Percentiles rank a stretch among this genome's conserved stretches.
Conservation (phyloP, 2,888 invertebrate genomes). For the Conchocele bisecta region DNA sequence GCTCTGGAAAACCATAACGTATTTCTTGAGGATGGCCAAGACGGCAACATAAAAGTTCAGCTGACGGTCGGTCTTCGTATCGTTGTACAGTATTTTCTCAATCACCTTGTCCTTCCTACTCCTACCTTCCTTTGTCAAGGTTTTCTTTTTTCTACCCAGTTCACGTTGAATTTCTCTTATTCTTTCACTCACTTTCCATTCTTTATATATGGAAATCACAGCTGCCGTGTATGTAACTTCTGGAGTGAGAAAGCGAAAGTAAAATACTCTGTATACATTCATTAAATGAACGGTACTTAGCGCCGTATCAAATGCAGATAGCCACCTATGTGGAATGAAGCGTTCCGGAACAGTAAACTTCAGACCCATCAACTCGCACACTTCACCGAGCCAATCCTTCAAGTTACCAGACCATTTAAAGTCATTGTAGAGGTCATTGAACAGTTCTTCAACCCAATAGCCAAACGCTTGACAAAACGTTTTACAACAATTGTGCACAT, state of each 20-base stretch:
- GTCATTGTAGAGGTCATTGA: conserved; percentile 49
- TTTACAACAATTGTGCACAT: conserved; percentile 61
- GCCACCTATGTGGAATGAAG: conserved; percentile 48
- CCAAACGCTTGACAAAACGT: conserved; percentile 58
- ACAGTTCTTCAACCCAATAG: conserved; percentile 44
- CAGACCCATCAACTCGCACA: conserved; percentile 40
- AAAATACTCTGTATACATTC: conserved; percentile 20
- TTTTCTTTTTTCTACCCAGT: background rate
- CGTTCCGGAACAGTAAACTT: conserved; percentile 46
- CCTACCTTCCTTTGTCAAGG: conserved; percentile 6
- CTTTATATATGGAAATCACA: background rate
- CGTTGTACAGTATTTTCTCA: background rate
- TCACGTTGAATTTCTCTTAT: background rate
- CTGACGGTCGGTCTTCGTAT: background rate
- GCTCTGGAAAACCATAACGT: background rate
- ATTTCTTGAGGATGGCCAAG: background rate
- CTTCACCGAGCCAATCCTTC: conserved; percentile 26
- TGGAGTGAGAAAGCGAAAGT: background rate
- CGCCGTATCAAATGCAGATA: no score
- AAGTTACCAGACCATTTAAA: conserved; percentile 56
- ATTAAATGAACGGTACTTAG: conserved; percentile 17
- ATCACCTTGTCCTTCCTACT: background rate
- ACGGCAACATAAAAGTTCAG: background rate
- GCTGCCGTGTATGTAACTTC: background rate
- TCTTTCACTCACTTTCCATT: no score